Percentiles rank a stretch among this genome's conserved stretches.
phyloP scores from a whole-genome alignment of 2,888 invertebrate genomes.

The Gryllus longicercus region DNA sequence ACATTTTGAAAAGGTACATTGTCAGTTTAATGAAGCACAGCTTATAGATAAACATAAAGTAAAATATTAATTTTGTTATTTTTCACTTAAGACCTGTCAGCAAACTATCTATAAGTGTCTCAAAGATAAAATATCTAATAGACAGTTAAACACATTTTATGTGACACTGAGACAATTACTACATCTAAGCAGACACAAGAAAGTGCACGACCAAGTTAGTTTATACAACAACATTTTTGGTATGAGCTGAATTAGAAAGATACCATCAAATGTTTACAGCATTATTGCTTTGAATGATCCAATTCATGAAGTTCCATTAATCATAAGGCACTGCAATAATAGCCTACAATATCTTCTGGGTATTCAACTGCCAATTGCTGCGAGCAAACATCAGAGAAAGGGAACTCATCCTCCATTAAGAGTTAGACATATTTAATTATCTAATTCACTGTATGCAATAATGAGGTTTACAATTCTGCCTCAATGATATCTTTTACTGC shows the following conservation, averaged over 20 bases:
- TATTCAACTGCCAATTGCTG: too few relatives aligned
- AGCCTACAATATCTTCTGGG: neutral
- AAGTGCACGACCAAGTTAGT: neutral
- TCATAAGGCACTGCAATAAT: neutral
- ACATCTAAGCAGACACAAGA: neutral
- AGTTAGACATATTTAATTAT: too few relatives aligned
- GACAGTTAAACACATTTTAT: neutral
- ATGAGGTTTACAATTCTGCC: too few relatives aligned
- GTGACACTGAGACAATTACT: neutral
- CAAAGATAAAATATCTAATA: neutral
- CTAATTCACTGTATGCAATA: too few relatives aligned
- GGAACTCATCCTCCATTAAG: too few relatives aligned
- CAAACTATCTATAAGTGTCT: neutral
- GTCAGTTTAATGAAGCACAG: constrained; percentile 1
- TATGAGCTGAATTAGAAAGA: neutral
- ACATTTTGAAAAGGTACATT: neutral
- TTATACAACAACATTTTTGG: neutral
- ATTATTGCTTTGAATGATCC: neutral
- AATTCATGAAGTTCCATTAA: neutral
- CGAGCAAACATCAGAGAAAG: too few relatives aligned
- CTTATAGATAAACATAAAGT: constrained; percentile 4
- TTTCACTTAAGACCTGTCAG: neutral
- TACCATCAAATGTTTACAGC: neutral
- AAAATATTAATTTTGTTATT: neutral
- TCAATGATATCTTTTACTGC: too few relatives aligned